Conservation (phyloP, 2,797 vertebrate species). For the Paedocypris micromegethes region DNA sequence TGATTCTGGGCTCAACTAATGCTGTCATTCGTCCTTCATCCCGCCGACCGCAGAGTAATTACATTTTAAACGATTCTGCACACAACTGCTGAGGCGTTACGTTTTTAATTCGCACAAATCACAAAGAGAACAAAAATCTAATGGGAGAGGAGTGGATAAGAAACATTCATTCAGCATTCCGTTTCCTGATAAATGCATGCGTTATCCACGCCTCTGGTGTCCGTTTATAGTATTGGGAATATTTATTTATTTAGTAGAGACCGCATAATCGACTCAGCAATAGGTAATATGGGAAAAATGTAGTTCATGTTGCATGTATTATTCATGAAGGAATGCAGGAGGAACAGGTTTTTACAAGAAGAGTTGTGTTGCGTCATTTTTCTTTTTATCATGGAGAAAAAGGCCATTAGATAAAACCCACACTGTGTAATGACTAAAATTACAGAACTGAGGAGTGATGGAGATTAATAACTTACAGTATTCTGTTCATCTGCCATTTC, state of each 20-base stretch:
- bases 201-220: conserved; percentile 57
- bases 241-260: conserved; percentile 65
- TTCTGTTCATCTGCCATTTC: conserved; percentile 33
- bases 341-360: conserved; percentile 65
- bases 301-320: conserved; percentile 57
- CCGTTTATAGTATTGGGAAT: conserved; percentile 65
- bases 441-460: conserved; percentile 14
- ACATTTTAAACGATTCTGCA: conserved; percentile 68
- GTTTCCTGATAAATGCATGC: conserved; percentile 61
- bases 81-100: conserved; percentile 62
- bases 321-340: conserved; percentile 60
- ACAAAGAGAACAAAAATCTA: conserved; percentile 44
- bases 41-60: conserved; percentile 61
- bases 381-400: conserved; percentile 63
- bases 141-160: conserved; percentile 37
- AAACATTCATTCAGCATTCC: conserved; percentile 52
- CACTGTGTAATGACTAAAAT: conserved; percentile 38
- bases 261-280: conserved; percentile 69
- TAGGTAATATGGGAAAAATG: conserved; percentile 67
- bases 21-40: conserved; percentile 48
- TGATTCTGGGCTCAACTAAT: conserved; percentile 55
- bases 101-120: conserved; percentile 65
- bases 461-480: conserved; percentile 43
- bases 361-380: conserved; percentile 59
- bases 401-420: conserved; percentile 52